Conservation (phyloP, 2,113 vertebrate genomes). For the Lipotes vexillifer region DNA sequence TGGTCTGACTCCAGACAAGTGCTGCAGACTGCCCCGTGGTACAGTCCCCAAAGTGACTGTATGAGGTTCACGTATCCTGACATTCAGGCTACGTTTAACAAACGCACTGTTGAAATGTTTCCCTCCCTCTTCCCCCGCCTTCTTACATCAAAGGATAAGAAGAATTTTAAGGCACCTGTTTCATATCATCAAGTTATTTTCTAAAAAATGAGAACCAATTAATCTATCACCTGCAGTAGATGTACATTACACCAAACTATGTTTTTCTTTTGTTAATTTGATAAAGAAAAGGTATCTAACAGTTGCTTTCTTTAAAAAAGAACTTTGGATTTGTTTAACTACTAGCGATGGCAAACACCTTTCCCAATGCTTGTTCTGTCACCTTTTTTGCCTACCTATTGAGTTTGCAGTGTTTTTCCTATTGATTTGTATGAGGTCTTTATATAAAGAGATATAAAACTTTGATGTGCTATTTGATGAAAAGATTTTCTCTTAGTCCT, state of each 20-base stretch:
- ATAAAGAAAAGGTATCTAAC: background rate
- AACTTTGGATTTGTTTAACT: background rate
- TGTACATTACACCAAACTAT: background rate
- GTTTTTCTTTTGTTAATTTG: background rate
- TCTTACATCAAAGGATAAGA: background rate
- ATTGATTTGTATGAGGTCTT: background rate
- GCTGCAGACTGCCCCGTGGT: rapidly evolving
- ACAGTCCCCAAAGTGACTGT: rapidly evolving
- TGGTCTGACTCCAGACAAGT: background rate
- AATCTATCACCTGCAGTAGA: too few relatives aligned
- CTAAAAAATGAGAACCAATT: background rate
- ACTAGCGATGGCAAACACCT: background rate
- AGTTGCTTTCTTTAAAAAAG: background rate
- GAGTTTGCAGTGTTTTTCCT: background rate
- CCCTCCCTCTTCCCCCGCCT: background rate
- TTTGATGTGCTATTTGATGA: background rate
- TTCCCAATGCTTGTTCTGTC: background rate
- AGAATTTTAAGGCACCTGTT: background rate
- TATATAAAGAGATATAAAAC: background rate
- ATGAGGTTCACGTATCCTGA: rapidly evolving
- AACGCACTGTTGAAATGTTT: background rate
- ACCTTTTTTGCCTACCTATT: background rate
- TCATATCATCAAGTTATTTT: background rate
- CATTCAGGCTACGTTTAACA: background rate
- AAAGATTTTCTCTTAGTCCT: background rate